Evolutionary conservation across 2,113 vertebrate genomes (phyloP), one percentile per base, ranked within the genome.

Genomic region (Zosterops borbonicus): DNA sequence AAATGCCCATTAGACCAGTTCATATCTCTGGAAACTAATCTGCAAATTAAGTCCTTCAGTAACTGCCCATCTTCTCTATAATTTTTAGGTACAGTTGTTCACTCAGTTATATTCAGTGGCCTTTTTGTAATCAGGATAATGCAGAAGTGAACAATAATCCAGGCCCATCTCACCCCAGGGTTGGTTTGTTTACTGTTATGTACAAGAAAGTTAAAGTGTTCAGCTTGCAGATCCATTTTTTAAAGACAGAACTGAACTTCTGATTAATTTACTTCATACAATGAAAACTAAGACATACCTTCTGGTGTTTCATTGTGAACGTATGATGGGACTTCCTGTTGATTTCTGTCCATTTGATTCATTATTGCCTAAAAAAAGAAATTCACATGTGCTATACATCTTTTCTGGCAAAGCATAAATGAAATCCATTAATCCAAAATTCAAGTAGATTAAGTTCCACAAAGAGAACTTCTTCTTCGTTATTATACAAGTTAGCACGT

Each of bases 301-400:
- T 98, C 97, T 94, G 96, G 97, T 84, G 98, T 98, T 63, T 99
- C 98, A 91, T 99, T 98, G 41, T 97, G 98, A 89, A 99, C 97
- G 86, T 98, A 99, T 68, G 98, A 97, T 89, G 98, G 98, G 65
- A 98, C 93, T 81, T 99, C 99, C 83, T 98, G 97, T 87, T 98
- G 98, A 89, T 97, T 98, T 97, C 98, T 98, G 95, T 98, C 98
- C 3, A 75, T 97, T 98, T 99, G 98, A 97, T 98, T 99, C 99
- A 99, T 99, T 96, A 96, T 98, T 91, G 81, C 97, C 97, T 98
- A 89, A 90, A 97, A 94, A 95, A 87, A 97, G 19, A 95, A 89
- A 91, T 76, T 96, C 58, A 84, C 49, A 93, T 18, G 39, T 15
- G 49, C 62, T 78, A 27, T 39, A 87, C 29, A 60, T 75, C 39